Conservation (phyloP, 2,113 vertebrate species). For the Eurypyga helias region DNA sequence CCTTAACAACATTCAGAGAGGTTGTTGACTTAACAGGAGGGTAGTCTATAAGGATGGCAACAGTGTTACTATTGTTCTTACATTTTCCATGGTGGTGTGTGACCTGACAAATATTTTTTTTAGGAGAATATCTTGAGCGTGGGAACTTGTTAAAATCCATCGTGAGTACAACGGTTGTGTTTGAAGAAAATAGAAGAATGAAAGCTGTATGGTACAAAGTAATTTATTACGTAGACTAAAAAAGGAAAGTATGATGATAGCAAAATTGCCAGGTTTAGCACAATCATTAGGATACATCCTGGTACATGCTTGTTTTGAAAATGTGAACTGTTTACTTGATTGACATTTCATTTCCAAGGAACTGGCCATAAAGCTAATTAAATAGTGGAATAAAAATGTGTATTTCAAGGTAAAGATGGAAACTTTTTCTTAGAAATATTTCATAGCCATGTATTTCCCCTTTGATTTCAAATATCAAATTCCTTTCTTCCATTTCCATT, state of each 20-base stretch:
- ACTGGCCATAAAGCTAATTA: background rate
- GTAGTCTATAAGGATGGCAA: background rate
- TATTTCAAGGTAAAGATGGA: background rate
- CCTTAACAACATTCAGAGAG: background rate
- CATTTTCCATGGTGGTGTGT: background rate
- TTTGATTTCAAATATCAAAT: background rate
- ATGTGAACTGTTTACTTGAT: background rate
- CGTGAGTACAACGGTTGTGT: background rate
- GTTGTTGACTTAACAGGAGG: background rate
- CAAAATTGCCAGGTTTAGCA: background rate
- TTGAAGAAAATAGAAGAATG: background rate
- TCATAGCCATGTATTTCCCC: background rate
- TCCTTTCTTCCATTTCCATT: background rate
- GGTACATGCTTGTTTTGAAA: background rate
- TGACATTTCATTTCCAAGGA: background rate
- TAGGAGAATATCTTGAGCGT: background rate
- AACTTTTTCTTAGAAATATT: background rate
- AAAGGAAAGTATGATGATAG: background rate
- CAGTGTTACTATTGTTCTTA: background rate
- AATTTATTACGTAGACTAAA: background rate
- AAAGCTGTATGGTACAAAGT: background rate
- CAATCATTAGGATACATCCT: background rate
- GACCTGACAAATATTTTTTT: background rate
- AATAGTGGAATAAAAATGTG: slow-evolving; percentile 1
- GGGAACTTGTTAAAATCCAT: background rate